phyloP scores from a whole-genome alignment of 2,113 vertebrate species.

The Cathartes aura region DNA sequence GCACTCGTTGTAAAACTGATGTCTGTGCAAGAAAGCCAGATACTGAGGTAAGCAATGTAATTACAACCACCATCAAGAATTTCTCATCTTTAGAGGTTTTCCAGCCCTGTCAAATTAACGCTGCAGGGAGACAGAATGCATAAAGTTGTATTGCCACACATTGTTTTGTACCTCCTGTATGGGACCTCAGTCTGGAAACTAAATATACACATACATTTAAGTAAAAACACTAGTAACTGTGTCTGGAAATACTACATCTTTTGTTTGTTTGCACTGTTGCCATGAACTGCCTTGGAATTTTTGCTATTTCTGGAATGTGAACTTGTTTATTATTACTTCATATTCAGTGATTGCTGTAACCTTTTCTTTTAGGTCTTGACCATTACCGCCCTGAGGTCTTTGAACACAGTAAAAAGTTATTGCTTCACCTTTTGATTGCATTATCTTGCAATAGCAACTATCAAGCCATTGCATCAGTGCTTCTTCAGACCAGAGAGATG shows the following conservation, averaged over 20 bases:
- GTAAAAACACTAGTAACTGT: not conserved
- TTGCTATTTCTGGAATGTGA: constrained; percentile 57
- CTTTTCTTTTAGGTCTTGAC: constrained; percentile 87
- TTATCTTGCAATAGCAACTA: constrained; percentile 96
- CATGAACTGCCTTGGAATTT: constrained; percentile 23
- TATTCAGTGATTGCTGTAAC: constrained; percentile 15
- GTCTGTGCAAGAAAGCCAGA: not conserved
- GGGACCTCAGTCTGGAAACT: not conserved
- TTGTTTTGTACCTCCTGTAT: not conserved
- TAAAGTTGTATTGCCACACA: not conserved
- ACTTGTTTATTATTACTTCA: constrained; percentile 40
- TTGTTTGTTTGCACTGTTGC: constrained; percentile 1
- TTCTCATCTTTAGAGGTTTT: not conserved
- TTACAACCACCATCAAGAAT: not conserved
- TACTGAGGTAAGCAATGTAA: not conserved
- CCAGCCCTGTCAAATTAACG: not conserved
- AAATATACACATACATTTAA: not conserved
- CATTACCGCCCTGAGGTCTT: constrained; percentile 97
- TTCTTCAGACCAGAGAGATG: constrained; percentile 93
- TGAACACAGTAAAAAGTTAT: constrained; percentile 95
- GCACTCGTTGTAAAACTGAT: not conserved
- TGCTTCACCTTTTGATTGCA: constrained; percentile 94
- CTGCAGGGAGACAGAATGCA: not conserved
- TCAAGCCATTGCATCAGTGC: constrained; percentile 92
- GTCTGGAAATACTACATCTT: not conserved